Evolutionary conservation across 2,113 vertebrate genomes (phyloP).

Genomic region (Eptatretus burgeri): DNA sequence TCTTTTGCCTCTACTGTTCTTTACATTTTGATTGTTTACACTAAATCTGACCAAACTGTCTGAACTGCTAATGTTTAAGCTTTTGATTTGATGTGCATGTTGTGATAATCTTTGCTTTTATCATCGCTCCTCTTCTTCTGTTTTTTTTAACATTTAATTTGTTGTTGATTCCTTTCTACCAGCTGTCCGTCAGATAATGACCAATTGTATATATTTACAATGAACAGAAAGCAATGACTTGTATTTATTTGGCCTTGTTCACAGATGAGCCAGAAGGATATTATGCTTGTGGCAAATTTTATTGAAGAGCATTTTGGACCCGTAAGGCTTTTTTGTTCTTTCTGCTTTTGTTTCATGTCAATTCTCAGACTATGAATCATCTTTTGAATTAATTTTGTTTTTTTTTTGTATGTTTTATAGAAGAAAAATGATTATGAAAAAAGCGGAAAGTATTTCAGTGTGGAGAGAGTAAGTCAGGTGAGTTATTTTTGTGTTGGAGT

Average conservation of each 20-base stretch:
- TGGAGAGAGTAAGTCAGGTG: conserved; percentile 90
- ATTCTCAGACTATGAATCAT: not conserved
- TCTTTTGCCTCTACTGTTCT: too few species aligned
- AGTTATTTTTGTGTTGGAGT: conserved; percentile 6
- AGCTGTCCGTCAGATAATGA: conserved; percentile 3
- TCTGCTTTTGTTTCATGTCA: not conserved
- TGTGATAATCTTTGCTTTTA: too few species aligned
- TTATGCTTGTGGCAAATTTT: conserved; percentile 87
- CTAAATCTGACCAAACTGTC: too few species aligned
- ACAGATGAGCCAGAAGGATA: conserved; percentile 95
- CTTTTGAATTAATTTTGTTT: not conserved
- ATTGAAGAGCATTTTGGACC: conserved; percentile 94
- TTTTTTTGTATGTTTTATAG: not conserved
- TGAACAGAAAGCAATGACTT: not conserved
- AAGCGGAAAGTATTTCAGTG: conserved; percentile 93
- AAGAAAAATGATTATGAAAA: conserved; percentile 3
- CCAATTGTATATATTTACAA: not conserved
- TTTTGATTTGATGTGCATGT: too few species aligned
- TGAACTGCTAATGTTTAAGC: too few species aligned
- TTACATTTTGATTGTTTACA: too few species aligned
- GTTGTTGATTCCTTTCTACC: not conserved
- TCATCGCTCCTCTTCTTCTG: too few species aligned
- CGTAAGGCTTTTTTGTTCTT: conserved; percentile 19
- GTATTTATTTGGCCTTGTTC: not conserved
- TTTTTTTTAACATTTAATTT: too few species aligned